A percentile compares a stretch with the other conserved stretches of the same genome.
Conservation (phyloP, 1,140 invertebrate genomes). For the Anastatus disparis region DNA sequence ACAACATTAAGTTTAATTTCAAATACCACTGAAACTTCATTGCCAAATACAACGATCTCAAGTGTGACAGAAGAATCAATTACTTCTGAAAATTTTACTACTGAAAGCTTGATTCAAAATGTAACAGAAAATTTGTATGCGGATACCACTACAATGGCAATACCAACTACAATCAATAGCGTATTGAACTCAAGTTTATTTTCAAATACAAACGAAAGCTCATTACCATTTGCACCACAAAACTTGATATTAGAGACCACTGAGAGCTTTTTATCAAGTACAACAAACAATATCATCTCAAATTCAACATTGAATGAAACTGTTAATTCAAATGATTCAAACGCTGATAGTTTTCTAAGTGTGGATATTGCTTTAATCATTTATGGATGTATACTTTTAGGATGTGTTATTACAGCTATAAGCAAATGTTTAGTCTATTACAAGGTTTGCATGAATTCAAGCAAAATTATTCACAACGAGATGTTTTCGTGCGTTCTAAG, state of each 20-base stretch:
- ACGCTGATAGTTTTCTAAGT: background rate
- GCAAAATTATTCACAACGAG: slow-evolving; percentile 74
- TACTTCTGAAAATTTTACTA: background rate
- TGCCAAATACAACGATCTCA: background rate
- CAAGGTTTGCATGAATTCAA: slow-evolving; percentile 73
- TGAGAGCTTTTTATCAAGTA: background rate
- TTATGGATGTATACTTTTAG: slow-evolving; percentile 59
- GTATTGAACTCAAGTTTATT: background rate
- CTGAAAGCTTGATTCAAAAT: no score
- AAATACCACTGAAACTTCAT: background rate
- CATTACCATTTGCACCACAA: no score
- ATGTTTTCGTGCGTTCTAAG: slow-evolving; percentile 74
- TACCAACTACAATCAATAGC: background rate
- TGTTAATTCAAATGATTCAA: no score
- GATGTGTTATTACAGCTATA: slow-evolving; percentile 56
- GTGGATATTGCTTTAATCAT: slow-evolving; percentile 57
- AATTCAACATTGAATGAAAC: background rate
- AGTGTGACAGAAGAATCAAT: no score
- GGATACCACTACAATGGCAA: background rate
- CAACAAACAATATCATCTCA: background rate
- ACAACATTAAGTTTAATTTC: background rate
- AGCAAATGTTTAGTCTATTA: slow-evolving; percentile 64
- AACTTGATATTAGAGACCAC: background rate
- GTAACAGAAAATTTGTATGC: background rate
- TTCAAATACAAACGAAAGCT: background rate